Evolutionary conservation across 2,113 vertebrate genomes (phyloP), one percentile per base, ranked within the genome.

Genomic region (Eurypyga helias): DNA sequence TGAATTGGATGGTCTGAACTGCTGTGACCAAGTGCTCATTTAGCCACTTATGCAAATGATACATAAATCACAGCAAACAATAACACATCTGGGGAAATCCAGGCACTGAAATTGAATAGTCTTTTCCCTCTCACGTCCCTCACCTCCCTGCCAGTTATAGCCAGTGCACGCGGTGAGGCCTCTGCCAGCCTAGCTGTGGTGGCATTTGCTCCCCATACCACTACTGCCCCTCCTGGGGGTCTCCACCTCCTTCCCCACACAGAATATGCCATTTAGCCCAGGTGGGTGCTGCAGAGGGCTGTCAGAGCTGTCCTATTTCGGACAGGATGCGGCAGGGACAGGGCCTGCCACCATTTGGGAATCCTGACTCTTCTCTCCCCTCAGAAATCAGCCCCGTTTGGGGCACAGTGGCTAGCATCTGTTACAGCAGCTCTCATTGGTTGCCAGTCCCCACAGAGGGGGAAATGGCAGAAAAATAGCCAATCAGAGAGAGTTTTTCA

Each of bases 301-400:
- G 46, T 46, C 54, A 84, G 55, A 75, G 34, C 36, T 2, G 0
- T 6, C 13, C 34, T 3, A 1, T 28, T 65, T 31, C 54, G 25
- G 21, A n/a, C 52, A 49, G 34, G 17, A 11, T 6, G 18, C 0
- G 0, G 11, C n/a, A 57, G 36, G 23, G 1, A 0, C 2, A 34
- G 26, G 7, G 4, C 11, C 1, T 1, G 41, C n/a, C 0, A 0
- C 41, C 38, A 5, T 34, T 58, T 43, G 36, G 31, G 54, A 55
- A 5, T 2, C 2, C 14, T 18, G n/a, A 6, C 4, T 5, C 8
- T 11, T 52, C 25, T 34, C 7, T 33, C 12, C 26, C 34, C 46
- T 69, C 17, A 24, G 46, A 41, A 67, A 33, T 7, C 45, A 49
- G 3, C 9, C 23, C 8, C 7, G 25, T 5, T 9, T 6, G n/a